Evolutionary conservation across 1,140 invertebrate species (phyloP).

Genomic region (Conopomorpha cramerella): DNA sequence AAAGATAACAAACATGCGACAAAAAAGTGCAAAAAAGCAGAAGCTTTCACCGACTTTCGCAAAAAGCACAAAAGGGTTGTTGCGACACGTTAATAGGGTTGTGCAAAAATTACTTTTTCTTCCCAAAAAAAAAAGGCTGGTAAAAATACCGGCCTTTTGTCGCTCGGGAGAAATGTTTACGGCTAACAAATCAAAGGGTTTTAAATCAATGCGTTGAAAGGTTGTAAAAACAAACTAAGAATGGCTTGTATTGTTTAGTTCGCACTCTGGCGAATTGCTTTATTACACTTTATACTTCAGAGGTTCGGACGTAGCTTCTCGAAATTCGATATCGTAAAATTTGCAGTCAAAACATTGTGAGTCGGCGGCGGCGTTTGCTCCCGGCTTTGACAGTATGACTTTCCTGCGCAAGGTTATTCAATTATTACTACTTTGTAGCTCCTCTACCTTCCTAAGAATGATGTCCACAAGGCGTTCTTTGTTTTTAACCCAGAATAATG

Average conservation of each 20-base stretch:
- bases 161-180: constrained; percentile 45
- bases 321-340: constrained; percentile 51
- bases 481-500: too few species aligned
- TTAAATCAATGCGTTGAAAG: constrained; percentile 57
- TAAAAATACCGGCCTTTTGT: constrained; percentile 49
- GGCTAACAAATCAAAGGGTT: constrained; percentile 57
- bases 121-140: too few species aligned
- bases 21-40: too few species aligned
- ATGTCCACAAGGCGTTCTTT: too few species aligned
- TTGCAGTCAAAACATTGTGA: constrained; percentile 47
- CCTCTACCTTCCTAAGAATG: too few species aligned
- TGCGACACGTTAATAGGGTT: too few species aligned
- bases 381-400: too few species aligned
- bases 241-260: constrained; percentile 49
- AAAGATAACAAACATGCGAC: too few species aligned
- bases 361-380: too few species aligned
- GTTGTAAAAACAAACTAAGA: constrained; percentile 56
- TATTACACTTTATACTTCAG: too few species aligned
- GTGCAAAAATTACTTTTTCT: constrained; percentile 47
- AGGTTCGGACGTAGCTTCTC: constrained; percentile 23
- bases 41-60: constrained; percentile 31
- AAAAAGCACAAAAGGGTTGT: constrained; percentile 17
- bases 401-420: too few species aligned
- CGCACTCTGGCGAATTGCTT: constrained; percentile 52
- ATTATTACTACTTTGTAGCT: too few species aligned